Evolutionary conservation across 53 echinoderm and acorn worm species (phyloP), one percentile per base, ranked within the genome.

Genomic region (Arbacia lixula): DNA sequence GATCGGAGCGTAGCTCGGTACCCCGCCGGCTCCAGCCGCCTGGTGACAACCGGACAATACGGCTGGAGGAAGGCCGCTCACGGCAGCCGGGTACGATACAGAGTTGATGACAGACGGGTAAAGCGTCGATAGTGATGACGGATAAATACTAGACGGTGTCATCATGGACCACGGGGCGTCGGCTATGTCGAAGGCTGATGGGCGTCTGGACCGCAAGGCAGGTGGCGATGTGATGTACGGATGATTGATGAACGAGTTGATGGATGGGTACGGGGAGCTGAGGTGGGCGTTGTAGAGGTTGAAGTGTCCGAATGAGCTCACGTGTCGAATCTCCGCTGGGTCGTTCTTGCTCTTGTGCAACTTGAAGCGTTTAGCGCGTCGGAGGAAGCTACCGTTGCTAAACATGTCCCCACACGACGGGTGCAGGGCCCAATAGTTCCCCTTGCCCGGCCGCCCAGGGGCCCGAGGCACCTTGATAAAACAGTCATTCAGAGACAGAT

Each of bases 331-430:
- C 76, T 91, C 88, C 1, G 94, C 94, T 22, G 94, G 91, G 22
- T 94, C 89, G 68, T 91, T 86, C 53, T 79, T 73, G 40, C 91
- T 71, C 41, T 84, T 91, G 24, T 79, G 72, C 9, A 94, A 28
- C 41, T 94, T 94, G 73, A 94, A 94, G 4, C 94, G 85, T 52
- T 94, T 94, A n/a, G 94, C 94, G 36, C 94, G 65, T 12, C 94
- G 60, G 16, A 94, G 74, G 71, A 94, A 94, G 61, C 94, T 94
- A 1, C 94, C 94, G 71, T 94, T 94, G 73, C 91, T 91, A 60
- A 94, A 94, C 94, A 94, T 94, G 53, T 94, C 94, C 19, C 94
- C 94, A 46, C 91, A 91, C 2, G 91, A 86, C 6, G 94, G 94
- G 71, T 94, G 94, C 35, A 94, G 80, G 16, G 94, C 91, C 94